Base-by-base conservation (phyloP, 2,888 invertebrate genomes). In the Ecliptopera silaceata region DNA sequence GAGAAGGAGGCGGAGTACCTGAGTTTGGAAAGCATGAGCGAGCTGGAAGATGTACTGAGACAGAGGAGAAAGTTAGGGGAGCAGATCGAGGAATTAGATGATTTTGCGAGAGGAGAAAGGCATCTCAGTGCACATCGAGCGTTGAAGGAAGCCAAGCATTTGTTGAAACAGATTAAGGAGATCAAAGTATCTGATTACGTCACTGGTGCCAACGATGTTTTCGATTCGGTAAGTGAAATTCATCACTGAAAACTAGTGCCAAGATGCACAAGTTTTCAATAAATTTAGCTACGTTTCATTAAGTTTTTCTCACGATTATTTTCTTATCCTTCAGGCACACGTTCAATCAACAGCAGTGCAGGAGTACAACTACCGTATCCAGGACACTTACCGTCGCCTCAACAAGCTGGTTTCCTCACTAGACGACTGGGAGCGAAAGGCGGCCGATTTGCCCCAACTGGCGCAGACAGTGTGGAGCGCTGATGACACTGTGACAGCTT, bases 381-480 rank as follows among this genome's bases (percentile, higher is more conserved):
- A 82, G 4, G 86, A 87, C 63, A 60, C 74, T 0, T 64, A 75
- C 56, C 71, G 74, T 8, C 81, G 85, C 1, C 62, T 89, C 2
- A 71, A 64, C n/a, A 65, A 63, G 17, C 59, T 88, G 1, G 77
- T 68, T 48, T 64, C 66, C 17, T 76, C 59, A 12, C 79, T 78
- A n/a, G 84, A 70, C 53, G 72, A 61, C 43, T 92, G 79, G 88
- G 88, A 79, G 66, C 72, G 73, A 17, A 85, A 82, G 43, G 84
- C 90, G 0, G 85, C 86, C 0, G 92, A 93, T 47, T 72, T 93
- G 13, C 80, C 86, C 4, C 79, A 79, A 4, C 79, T 92, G 13
- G 87, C 92, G 0, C 85, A 86, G 38, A 77, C 80, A 0, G 90
- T 93, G 47, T 88, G 92, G 73, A 80, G 77, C 13, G 82, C 93